Evolutionary conservation across 1,140 invertebrate species (phyloP), one percentile per base, ranked within the genome.

Genomic region (Scaptomyza graminum): DNA sequence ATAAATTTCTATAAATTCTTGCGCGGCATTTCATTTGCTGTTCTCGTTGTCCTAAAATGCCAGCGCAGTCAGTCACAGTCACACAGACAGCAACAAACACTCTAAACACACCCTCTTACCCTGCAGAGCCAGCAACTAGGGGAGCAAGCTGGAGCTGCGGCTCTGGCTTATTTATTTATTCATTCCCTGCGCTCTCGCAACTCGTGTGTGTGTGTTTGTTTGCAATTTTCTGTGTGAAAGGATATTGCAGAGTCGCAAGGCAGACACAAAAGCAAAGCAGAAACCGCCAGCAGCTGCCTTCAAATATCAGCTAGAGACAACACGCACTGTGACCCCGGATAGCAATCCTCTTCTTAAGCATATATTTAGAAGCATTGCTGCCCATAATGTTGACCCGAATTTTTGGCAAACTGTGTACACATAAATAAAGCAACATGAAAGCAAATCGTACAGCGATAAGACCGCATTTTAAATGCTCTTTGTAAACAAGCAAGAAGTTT

Each of bases 1-100:
- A 88, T 88, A 88, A 79, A 88, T 88, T 88, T 88, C 83, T 88
- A 88, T 89, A 88, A 88, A 88, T 88, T 88, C 79, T 77, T 89
- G 75, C 84, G 81, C 83, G 83, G 83, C 83, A 88, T 88, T 88
- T 88, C 79, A 88, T 88, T 88, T 88, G 52, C 81, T 62, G 66
- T 65, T 41, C 59, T 62, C 50, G 47, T 70, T 87, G 82, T 82
- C 83, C 82, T 75, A 85, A 85, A 85, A 78, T 85, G 78, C 78
- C 71, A 72, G 64, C 71, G 56, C 77, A 81, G 74, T 85, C 82
- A 81, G 69, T 85, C 82, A 82, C 74, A 62, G 66, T 52, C 31
- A 61, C 16, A 22, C 18, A 22, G 18, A 22, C 18, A 55, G 59
- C 37, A 31, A 31, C 28, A 5, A 5, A 31, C 1, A 41, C 37